Conservation (phyloP, 2,797 vertebrate species). For the Harpagifer antarcticus region DNA sequence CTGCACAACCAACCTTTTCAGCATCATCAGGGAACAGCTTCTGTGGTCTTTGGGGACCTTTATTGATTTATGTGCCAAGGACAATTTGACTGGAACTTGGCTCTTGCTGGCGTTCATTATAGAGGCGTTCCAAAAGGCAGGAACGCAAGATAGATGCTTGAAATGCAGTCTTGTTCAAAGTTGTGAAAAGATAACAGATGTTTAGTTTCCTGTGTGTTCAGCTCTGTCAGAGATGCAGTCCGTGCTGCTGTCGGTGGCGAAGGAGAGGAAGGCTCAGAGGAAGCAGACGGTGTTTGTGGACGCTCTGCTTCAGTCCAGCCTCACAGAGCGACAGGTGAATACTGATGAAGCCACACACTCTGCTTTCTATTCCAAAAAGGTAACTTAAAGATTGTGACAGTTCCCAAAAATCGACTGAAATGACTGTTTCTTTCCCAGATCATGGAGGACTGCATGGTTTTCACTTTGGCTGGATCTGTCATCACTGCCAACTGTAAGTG, state of each 20-base stretch:
- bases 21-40: neutral
- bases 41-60: neutral
- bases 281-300: conserved; percentile 89
- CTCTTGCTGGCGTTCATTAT: conserved; percentile 2
- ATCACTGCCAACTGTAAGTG: conserved; percentile 95
- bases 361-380: neutral
- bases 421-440: conserved; percentile 79
- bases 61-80: conserved; percentile 27
- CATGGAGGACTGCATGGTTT: conserved; percentile 97
- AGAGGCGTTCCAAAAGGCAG: neutral
- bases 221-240: conserved; percentile 93
- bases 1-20: neutral
- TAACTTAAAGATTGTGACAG: neutral
- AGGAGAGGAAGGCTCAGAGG: conserved; percentile 86
- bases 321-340: conserved; percentile 93
- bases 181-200: neutral
- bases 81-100: neutral
- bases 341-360: neutral
- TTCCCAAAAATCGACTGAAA: neutral
- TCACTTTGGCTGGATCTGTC: conserved; percentile 92
- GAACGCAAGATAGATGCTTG: neutral
- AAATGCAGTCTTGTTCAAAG: neutral
- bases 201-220: conserved; percentile 61
- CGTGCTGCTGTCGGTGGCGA: conserved; percentile 88
- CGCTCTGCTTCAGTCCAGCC: conserved; percentile 88